Base-by-base conservation (phyloP, 2,888 invertebrate species). In the Dromius quadrimaculatus region DNA sequence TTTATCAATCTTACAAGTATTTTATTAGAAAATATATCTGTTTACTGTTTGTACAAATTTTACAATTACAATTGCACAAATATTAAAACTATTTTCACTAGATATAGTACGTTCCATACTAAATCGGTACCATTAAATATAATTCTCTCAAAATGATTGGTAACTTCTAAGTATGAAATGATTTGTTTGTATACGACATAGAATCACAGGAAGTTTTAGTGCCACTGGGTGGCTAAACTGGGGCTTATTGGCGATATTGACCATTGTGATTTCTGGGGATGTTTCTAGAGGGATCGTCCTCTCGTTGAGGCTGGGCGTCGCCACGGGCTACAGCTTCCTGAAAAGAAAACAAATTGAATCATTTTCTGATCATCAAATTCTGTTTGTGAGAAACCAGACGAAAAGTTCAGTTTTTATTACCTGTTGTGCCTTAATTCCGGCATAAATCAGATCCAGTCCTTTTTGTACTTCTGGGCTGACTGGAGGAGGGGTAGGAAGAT, bases 391-490 rank as follows among this genome's bases (percentile, higher is more conserved):
- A 8, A 71, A 11, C 28, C n/a, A n/a, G n/a, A n/a, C n/a, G n/a
- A n/a, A n/a, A n/a, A n/a, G n/a, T n/a, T n/a, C n/a, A n/a, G n/a
- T 45, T 22, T 19, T 23, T 38, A 64, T 74, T 79, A 87, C 90
- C 81, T 88, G 83, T 76, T 87, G 87, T 74, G 86, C 83, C 79
- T 89, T 89, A 75, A 94, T 94, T 77, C 92, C 92, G 71, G 92
- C 93, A 81, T 90, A 94, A 82, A 94, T 94, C 79, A 93, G 88
- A 81, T 94, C 94, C 72, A 94, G 85, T 65, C 93, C 93, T 81
- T 93, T 93, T 83, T 94, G 94, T 78, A 93, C 93, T 85, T 93
- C 93, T 73, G 90, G 87, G 64, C 92, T 92, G 20, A 92, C 90
- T 72, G 93, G 92, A 9, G 93, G 93, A 72, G 93, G 90, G 61